Percentiles rank a stretch among this genome's conserved stretches.
Conservation (phyloP, 2,797 vertebrate genomes). For the Peromyscus nudipes region DNA sequence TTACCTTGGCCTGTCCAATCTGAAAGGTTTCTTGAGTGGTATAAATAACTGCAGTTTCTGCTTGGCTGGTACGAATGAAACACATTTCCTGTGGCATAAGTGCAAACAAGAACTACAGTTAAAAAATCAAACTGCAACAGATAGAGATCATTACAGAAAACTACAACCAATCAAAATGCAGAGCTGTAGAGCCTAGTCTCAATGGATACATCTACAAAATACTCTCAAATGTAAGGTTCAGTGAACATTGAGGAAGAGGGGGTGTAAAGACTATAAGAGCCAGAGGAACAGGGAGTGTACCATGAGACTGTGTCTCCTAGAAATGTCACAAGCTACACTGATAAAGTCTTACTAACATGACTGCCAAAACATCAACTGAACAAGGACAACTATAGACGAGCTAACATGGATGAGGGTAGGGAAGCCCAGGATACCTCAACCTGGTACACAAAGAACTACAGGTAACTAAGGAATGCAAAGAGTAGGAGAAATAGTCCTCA, state of each 20-base stretch:
- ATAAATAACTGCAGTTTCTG: conserved; percentile 92
- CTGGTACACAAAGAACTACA: background rate
- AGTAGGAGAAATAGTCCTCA: background rate
- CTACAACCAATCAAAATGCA: background rate
- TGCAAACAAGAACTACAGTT: conserved; percentile 52
- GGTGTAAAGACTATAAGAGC: too few species aligned
- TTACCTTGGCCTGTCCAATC: conserved; percentile 93
- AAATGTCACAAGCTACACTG: background rate
- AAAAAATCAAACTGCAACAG: conserved; percentile 20
- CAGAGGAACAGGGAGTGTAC: background rate
- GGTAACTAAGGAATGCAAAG: background rate
- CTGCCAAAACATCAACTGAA: background rate
- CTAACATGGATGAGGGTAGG: background rate
- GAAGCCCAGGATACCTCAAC: background rate
- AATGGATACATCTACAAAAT: background rate
- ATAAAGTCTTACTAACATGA: background rate
- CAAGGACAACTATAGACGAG: background rate
- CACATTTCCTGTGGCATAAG: conserved; percentile 91
- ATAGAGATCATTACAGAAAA: background rate
- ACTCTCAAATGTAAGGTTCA: background rate
- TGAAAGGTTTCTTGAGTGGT: conserved; percentile 91
- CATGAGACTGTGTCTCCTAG: background rate
- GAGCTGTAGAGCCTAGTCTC: background rate
- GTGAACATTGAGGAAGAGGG: too few species aligned
- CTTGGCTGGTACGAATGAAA: conserved; percentile 94